Conservation (phyloP, 2,888 invertebrate species). For the Podabrus alpinus region DNA sequence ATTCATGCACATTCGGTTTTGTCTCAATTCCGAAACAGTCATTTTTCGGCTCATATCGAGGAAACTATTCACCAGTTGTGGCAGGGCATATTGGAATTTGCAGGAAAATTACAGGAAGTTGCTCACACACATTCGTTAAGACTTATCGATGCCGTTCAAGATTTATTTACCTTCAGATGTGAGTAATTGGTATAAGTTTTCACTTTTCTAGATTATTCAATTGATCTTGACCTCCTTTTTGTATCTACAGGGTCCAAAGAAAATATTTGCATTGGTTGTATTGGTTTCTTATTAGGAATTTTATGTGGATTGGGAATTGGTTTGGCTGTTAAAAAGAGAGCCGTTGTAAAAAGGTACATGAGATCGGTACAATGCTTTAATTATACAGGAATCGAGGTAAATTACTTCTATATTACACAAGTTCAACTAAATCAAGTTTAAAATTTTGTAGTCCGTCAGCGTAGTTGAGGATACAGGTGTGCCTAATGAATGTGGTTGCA, state of each 20-base stretch:
- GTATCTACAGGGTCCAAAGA: conserved; percentile 53
- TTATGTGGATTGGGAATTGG: conserved; percentile 55
- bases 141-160: not conserved
- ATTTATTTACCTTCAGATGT: not conserved
- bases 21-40: conserved; percentile 41
- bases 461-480: conserved; percentile 60
- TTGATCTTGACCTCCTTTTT: not conserved
- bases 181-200: not conserved
- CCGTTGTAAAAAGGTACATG: conserved; percentile 54
- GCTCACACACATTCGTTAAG: conserved; percentile 37
- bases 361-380: conserved; percentile 57
- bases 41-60: conserved; percentile 39
- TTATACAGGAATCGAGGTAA: conserved; percentile 57
- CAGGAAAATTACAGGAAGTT: conserved; percentile 34
- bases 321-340: conserved; percentile 45
- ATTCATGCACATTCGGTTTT: conserved; percentile 40
- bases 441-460: conserved; percentile 56
- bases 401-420: conserved; percentile 1
- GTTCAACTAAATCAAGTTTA: not conserved
- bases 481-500: conserved; percentile 58
- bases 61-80: conserved; percentile 38
- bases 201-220: conserved; percentile 12
- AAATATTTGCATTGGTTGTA: conserved; percentile 54
- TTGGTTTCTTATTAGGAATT: conserved; percentile 55
- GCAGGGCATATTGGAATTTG: conserved; percentile 27